Evolutionary conservation across 2,113 vertebrate species (phyloP).

Genomic region (Pangasianodon gigas): DNA sequence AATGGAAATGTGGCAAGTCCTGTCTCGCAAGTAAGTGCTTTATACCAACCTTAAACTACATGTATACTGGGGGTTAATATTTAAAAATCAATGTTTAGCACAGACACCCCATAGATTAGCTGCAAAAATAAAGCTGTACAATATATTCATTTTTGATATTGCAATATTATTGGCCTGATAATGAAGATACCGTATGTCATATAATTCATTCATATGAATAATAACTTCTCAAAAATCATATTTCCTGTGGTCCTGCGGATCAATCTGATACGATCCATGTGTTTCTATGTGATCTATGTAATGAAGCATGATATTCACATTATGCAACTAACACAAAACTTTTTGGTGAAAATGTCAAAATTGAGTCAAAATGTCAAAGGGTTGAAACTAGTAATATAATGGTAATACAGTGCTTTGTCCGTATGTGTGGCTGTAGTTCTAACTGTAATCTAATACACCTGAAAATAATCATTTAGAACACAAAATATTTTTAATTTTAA

Average conservation of each 20-base stretch:
- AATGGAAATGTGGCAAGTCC: not conserved
- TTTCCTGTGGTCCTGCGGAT: not conserved
- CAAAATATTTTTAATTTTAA: not conserved
- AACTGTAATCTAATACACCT: not conserved
- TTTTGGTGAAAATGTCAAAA: not conserved
- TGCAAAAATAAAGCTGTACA: not conserved
- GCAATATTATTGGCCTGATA: not conserved
- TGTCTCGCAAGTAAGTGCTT: constrained; percentile 18
- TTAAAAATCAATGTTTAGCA: not conserved
- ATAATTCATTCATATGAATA: not conserved
- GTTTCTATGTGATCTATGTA: not conserved
- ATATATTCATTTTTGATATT: not conserved
- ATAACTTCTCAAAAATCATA: not conserved
- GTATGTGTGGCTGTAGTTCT: not conserved
- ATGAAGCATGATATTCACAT: not conserved
- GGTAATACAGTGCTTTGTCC: not conserved
- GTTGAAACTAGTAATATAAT: not conserved
- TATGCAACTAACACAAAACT: not conserved
- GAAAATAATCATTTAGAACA: not conserved
- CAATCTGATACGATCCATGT: not conserved
- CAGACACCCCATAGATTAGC: not conserved
- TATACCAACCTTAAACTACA: not conserved
- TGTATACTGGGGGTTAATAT: not conserved
- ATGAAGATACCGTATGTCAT: not conserved
- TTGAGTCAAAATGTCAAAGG: not conserved